Conservation (phyloP, 2,888 invertebrate species). For the Leptinotarsa rubiginosa region DNA sequence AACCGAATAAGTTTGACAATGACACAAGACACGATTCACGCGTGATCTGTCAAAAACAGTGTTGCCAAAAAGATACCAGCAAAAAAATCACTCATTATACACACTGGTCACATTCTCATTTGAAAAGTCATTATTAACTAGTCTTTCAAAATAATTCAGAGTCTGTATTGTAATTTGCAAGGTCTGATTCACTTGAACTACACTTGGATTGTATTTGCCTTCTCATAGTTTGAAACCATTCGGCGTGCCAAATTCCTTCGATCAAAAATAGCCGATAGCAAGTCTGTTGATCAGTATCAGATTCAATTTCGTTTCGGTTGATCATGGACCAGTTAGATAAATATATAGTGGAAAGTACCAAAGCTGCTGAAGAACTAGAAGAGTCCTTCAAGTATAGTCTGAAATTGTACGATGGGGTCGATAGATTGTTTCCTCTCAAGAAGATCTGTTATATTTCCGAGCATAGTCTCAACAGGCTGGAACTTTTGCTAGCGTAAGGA, state of each 20-base stretch:
- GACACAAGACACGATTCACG: too few relatives aligned
- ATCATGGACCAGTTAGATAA: conserved; percentile 36
- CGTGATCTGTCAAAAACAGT: too few relatives aligned
- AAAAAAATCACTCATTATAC: too few relatives aligned
- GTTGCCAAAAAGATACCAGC: too few relatives aligned
- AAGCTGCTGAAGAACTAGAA: conserved; percentile 44
- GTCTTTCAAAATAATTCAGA: too few relatives aligned
- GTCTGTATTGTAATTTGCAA: neutral
- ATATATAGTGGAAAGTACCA: conserved; percentile 38
- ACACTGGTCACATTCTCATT: too few relatives aligned
- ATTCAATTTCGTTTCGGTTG: conserved; percentile 22
- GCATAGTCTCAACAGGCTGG: conserved; percentile 49
- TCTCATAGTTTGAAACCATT: neutral
- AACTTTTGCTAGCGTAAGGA: conserved; percentile 49
- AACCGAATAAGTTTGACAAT: too few relatives aligned
- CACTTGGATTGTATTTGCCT: conserved; percentile 21
- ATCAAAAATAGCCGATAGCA: conserved; percentile 1
- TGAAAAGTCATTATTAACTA: too few relatives aligned
- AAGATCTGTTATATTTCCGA: conserved; percentile 52
- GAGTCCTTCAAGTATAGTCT: conserved; percentile 49
- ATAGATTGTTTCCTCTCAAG: conserved; percentile 49
- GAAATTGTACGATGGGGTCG: conserved; percentile 48
- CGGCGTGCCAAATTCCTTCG: conserved; percentile 34
- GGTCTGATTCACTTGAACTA: conserved; percentile 23
- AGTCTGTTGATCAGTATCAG: conserved; percentile 2